Conservation (phyloP, 2,113 vertebrate species). For the Aramus guarauna region DNA sequence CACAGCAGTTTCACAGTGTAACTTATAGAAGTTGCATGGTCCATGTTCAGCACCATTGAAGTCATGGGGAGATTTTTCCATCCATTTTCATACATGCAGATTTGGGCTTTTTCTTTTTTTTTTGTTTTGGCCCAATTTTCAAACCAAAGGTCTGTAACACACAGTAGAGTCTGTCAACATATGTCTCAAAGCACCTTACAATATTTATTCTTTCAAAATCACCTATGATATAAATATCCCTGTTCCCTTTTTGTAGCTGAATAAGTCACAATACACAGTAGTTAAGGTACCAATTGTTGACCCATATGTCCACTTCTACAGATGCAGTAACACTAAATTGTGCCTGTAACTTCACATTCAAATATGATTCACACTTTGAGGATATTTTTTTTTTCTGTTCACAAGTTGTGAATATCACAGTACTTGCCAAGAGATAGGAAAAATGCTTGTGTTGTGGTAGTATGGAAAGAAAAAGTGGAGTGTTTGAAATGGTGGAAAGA, state of each 20-base stretch:
- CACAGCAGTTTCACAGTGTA: background rate
- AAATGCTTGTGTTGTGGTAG: background rate
- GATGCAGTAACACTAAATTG: background rate
- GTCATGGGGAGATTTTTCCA: background rate
- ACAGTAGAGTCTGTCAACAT: background rate
- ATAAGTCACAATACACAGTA: background rate
- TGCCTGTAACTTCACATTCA: background rate
- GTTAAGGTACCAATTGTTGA: background rate
- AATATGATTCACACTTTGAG: background rate
- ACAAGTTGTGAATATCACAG: background rate
- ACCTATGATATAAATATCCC: background rate
- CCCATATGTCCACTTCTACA: background rate
- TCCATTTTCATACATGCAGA: background rate
- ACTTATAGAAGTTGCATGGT: background rate
- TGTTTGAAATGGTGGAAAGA: background rate
- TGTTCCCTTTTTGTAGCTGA: background rate
- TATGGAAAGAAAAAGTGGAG: background rate
- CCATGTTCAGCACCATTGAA: background rate
- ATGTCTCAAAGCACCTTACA: background rate
- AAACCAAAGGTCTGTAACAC: background rate
- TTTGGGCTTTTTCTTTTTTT: too few relatives aligned
- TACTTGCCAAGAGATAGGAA: background rate
- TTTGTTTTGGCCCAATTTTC: background rate
- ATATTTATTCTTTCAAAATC: background rate
- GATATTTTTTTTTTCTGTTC: background rate